Percentiles rank a stretch among this genome's conserved stretches.
Conservation (phyloP, 2,113 vertebrate species). For the Erpornis zantholeuca region DNA sequence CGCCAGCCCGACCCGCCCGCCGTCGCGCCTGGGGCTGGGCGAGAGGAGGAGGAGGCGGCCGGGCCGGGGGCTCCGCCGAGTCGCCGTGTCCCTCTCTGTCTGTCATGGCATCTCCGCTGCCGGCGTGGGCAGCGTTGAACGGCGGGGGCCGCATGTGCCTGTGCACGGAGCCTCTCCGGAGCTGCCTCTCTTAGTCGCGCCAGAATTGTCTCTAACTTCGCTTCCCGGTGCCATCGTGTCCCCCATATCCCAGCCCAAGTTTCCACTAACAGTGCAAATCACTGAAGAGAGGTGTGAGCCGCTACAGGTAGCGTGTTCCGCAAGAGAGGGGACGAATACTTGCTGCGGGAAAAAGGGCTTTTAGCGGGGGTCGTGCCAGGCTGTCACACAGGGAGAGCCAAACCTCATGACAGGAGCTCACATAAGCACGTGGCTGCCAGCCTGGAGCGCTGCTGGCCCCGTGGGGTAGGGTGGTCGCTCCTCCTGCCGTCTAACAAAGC, state of each 20-base stretch:
- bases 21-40: background rate
- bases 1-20: background rate
- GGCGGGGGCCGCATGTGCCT: background rate
- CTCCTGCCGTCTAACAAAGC: background rate
- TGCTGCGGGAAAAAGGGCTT: background rate
- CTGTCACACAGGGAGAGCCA: accelerated
- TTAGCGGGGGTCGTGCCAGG: accelerated
- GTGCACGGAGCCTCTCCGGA: background rate
- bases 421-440: background rate
- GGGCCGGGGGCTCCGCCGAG: background rate
- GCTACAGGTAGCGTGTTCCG: accelerated
- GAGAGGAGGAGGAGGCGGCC: background rate
- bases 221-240: background rate
- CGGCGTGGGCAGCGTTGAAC: background rate
- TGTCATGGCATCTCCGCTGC: accelerated
- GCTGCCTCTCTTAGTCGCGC: background rate
- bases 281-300: background rate
- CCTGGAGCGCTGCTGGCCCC: background rate
- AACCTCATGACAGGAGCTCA: accelerated
- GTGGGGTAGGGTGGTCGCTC: background rate
- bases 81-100: accelerated
- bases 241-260: accelerated
- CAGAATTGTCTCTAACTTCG: too few species aligned
- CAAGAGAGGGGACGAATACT: background rate
- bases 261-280: accelerated